Conservation (phyloP, 2,113 vertebrate genomes). For the Delphinus delphis region DNA sequence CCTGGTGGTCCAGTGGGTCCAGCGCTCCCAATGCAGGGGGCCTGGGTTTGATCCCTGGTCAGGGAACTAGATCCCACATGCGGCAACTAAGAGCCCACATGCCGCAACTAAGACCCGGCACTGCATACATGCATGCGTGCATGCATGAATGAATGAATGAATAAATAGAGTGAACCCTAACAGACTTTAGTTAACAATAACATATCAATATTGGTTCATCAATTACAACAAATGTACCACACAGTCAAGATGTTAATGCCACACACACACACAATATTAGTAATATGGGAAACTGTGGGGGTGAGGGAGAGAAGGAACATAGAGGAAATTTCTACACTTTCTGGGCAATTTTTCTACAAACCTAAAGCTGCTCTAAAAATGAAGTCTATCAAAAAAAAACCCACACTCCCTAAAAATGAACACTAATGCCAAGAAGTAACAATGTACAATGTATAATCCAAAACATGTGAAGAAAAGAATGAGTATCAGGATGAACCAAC, state of each 20-base stretch:
- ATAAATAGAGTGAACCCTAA: neutral
- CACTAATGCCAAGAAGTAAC: neutral
- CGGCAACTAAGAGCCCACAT: no score
- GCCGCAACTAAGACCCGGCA: no score
- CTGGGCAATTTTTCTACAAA: neutral
- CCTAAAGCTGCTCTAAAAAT: neutral
- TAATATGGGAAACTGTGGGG: neutral
- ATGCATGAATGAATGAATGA: no score
- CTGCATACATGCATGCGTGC: no score
- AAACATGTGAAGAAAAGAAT: conserved; percentile 19
- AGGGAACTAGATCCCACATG: no score
- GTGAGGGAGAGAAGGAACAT: neutral
- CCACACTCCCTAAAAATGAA: neutral
- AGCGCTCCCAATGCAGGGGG: no score
- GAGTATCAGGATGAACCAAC: neutral
- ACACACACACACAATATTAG: neutral
- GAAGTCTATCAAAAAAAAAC: neutral
- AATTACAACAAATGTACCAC: neutral
- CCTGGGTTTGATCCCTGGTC: no score
- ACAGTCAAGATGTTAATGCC: neutral
- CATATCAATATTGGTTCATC: neutral
- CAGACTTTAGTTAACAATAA: neutral
- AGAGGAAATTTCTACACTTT: neutral
- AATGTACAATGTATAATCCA: neutral
- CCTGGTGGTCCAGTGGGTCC: no score